Percentiles rank a stretch among this genome's conserved stretches.
These are phyloP conservation scores for Carassius gibelio DNA, from an alignment of 2,113 vertebrate species.

Conservation along the genomic window DNA sequence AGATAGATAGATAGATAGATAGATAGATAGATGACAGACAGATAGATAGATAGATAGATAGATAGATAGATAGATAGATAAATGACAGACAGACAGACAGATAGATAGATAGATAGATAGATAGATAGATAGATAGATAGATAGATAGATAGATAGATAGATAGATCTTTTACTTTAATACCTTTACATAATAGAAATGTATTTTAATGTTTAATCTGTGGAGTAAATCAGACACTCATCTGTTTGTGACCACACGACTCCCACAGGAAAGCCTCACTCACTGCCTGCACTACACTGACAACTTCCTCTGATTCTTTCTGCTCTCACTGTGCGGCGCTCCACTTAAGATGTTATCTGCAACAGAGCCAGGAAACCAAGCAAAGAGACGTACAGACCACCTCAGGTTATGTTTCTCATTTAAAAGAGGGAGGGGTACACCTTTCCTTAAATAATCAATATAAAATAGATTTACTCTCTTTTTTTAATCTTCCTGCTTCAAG, in stretches of 20 bases:
- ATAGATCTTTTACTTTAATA: neutral
- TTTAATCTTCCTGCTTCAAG: neutral
- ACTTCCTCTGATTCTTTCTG: slow-evolving; percentile 30
- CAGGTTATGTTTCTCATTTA: neutral
- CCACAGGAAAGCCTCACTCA: slow-evolving; percentile 32
- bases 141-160: neutral
- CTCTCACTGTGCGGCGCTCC: neutral
- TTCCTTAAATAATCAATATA: neutral
- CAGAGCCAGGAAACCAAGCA: neutral
- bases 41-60: neutral
- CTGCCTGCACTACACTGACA: slow-evolving; percentile 16
- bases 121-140: neutral
- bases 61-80: neutral
- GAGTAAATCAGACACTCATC: slow-evolving; percentile 17
- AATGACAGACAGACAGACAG: neutral
- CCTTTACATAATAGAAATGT: neutral
- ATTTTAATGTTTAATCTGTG: neutral
- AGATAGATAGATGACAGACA: neutral
- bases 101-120: neutral
- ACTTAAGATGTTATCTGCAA: slow-evolving; percentile 7
- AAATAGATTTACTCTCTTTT: too few species aligned
- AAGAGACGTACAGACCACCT: neutral
- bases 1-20: neutral
- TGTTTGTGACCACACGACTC: neutral
- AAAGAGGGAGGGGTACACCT: neutral